Conservation (phyloP, 2,888 invertebrate species). For the Coremacera marginata region DNA sequence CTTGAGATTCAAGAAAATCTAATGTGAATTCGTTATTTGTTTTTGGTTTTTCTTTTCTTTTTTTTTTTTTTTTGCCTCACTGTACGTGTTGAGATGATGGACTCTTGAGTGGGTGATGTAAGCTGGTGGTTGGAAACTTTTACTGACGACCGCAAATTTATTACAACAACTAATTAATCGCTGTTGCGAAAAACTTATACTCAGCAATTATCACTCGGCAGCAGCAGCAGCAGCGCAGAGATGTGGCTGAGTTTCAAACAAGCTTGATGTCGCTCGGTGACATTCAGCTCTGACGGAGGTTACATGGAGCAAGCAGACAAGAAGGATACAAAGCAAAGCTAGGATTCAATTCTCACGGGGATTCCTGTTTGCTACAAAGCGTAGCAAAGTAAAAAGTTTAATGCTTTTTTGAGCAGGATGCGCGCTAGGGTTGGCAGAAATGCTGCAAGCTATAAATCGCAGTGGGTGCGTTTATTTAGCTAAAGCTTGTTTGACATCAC, state of each 20-base stretch:
- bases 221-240: not conserved
- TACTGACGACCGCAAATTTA: slow-evolving; percentile 26
- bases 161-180: slow-evolving; percentile 60
- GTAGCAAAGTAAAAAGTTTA: slow-evolving; percentile 21
- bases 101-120: not conserved
- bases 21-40: not conserved
- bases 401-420: slow-evolving; percentile 21
- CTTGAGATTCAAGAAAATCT: not conserved
- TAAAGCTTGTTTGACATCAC: not conserved
- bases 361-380: not conserved
- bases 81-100: not conserved
- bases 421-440: not conserved
- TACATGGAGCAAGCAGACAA: not conserved
- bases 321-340: not conserved
- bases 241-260: not conserved
- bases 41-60: not conserved
- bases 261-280: not conserved
- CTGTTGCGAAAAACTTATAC: slow-evolving; percentile 50
- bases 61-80: not conserved
- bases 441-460: not conserved
- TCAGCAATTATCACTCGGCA: slow-evolving; percentile 34
- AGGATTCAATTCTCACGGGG: slow-evolving; percentile 21
- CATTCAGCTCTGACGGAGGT: not conserved
- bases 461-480: not conserved
- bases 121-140: slow-evolving; percentile 1